Percentiles rank a stretch among this genome's conserved stretches.
These are phyloP conservation scores for Enteromius anoplus DNA, from an alignment of 2,797 vertebrate genomes.

Conservation along the genomic window DNA sequence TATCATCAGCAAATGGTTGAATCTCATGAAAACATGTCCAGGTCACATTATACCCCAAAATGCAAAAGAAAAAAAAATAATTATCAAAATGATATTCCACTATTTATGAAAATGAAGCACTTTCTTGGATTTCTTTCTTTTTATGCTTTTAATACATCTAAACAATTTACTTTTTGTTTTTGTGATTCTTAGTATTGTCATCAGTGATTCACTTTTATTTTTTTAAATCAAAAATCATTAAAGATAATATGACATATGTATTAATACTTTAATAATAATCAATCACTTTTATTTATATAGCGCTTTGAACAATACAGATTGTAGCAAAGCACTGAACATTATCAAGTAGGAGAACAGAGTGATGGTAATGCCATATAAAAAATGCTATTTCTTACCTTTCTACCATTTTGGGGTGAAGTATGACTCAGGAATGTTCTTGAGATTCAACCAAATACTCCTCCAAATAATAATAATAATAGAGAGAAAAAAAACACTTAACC, in stretches of 20 bases:
- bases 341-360: too few species aligned
- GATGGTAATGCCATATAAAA: too few species aligned
- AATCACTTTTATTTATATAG: too few species aligned
- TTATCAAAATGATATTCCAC: background rate
- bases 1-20: slow-evolving; percentile 15
- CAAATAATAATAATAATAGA: background rate
- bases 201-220: too few species aligned
- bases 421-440: background rate
- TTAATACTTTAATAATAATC: too few species aligned
- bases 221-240: too few species aligned
- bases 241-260: too few species aligned
- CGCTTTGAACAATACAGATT: too few species aligned
- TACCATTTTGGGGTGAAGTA: background rate
- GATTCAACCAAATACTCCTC: slow-evolving; percentile 10
- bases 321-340: too few species aligned
- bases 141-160: background rate
- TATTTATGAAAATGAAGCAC: background rate
- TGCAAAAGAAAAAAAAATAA: too few species aligned
- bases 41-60: background rate
- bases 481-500: background rate
- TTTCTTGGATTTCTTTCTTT: background rate
- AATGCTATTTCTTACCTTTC: background rate
- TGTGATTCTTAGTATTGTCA: background rate
- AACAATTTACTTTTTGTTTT: background rate
- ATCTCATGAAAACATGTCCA: slow-evolving; percentile 1